These are phyloP conservation scores for Dryobota labecula DNA, from an alignment of 2,888 invertebrate genomes.

Conservation along the genomic window DNA sequence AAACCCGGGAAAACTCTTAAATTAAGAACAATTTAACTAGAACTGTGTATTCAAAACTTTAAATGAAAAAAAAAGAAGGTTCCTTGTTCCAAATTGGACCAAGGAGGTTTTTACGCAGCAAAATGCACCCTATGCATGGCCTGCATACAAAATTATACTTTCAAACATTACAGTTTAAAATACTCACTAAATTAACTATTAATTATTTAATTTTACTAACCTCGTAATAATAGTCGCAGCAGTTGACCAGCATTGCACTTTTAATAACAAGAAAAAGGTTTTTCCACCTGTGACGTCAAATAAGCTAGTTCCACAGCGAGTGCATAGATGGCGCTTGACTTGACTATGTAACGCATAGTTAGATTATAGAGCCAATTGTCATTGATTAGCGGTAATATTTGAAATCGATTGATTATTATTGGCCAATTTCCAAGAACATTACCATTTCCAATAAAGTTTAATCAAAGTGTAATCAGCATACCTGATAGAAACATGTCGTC, in stretches of 20 bases:
- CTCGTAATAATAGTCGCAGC: constrained; percentile 29
- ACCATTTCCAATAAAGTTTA: too few species aligned
- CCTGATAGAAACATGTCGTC: too few species aligned
- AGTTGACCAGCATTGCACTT: constrained; percentile 47
- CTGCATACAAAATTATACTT: neutral
- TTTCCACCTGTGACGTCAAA: constrained; percentile 27
- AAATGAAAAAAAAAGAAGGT: neutral
- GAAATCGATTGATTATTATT: constrained; percentile 16
- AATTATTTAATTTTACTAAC: constrained; percentile 25
- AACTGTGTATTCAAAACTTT: neutral
- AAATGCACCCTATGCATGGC: constrained; percentile 7
- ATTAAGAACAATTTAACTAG: neutral
- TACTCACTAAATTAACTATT: neutral
- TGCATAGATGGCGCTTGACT: constrained; percentile 30
- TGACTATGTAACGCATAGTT: neutral
- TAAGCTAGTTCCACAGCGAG: neutral
- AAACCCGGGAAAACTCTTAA: constrained; percentile 24
- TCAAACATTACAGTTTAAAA: neutral
- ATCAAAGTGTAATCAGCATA: too few species aligned
- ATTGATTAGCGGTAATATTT: constrained; percentile 27
- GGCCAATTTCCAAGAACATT: too few species aligned
- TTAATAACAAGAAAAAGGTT: constrained; percentile 17
- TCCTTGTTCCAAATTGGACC: neutral
- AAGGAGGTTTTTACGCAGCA: neutral
- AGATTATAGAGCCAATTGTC: neutral